Evolutionary conservation across 2,888 invertebrate genomes (phyloP), one percentile per base, ranked within the genome.

Genomic region (Melanophora roralis): DNA sequence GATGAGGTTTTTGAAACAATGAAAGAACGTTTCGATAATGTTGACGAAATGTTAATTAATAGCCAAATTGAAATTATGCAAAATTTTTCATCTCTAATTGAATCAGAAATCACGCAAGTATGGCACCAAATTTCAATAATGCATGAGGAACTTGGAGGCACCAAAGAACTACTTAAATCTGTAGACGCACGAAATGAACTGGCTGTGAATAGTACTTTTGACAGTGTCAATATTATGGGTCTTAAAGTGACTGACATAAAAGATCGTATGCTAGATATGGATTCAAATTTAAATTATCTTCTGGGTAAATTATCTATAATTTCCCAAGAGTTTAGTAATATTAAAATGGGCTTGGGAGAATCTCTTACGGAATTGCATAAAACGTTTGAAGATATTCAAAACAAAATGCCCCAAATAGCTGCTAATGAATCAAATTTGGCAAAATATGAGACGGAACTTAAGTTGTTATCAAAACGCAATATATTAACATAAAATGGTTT

Each of bases 51-150:
- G 1, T 93, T 97, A 76, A 90, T 94, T 82, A 93, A 92, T 81
- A 94, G 94, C 85, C 96, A 96, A 85, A 92, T 93, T 43, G 92
- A 92, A 1, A 93, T 94, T 0, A 89, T 95, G 72, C 92, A 92
- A 5, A 96, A 96, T 89, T 89, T 96, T 62, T 96, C 94, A 60
- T 90, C 92, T 0, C 94, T 94, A 86, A 93, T 97, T 86, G 96
- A 96, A 84, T 91, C 93, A 12, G 96, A 96, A 87, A 94, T 96
- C 88, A 93, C 94, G 82, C 95, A 95, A 88, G 96, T 97, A 14
- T 97, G 97, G 97, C 91, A 96, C 21, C 97, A 96, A 89, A 96
- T 97, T 84, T 96, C 96, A 81, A 94, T 95, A 72, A 95, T 97
- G 95, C 94, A 95, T 88, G 93, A 94, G 85, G 95, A 96, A 87